phyloP scores from a whole-genome alignment of 2,888 invertebrate genomes.

The Noctua comes region DNA sequence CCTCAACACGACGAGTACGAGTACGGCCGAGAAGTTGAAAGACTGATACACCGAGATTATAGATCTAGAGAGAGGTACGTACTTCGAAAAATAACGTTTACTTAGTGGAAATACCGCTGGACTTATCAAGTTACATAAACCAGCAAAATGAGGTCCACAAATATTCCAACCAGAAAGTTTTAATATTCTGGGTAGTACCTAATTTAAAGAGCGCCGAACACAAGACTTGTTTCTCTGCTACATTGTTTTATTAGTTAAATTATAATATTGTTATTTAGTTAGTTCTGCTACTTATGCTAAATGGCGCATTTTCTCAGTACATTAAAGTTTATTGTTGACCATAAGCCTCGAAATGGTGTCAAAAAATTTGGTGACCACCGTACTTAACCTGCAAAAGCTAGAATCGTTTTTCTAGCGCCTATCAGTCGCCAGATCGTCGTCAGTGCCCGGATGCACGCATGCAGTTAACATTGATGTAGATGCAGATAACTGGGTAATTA shows the following conservation, averaged over 20 bases:
- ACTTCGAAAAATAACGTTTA: slow-evolving; percentile 15
- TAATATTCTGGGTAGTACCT: slow-evolving; percentile 14
- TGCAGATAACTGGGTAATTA: slow-evolving; percentile 34
- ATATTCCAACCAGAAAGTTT: slow-evolving; percentile 23
- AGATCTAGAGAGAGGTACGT: slow-evolving; percentile 89
- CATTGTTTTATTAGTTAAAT: slow-evolving; percentile 31
- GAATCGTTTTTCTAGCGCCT: slow-evolving; percentile 31
- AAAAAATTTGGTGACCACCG: neutral
- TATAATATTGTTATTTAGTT: slow-evolving; percentile 25
- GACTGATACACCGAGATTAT: slow-evolving; percentile 91
- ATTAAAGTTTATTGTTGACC: slow-evolving; percentile 8
- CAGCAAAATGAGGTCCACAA: slow-evolving; percentile 8
- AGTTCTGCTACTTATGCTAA: slow-evolving; percentile 47
- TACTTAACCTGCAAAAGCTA: slow-evolving; percentile 29
- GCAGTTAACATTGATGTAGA: slow-evolving; percentile 25
- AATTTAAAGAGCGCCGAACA: slow-evolving; percentile 38
- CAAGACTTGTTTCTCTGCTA: slow-evolving; percentile 55
- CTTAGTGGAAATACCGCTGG: slow-evolving; percentile 22
- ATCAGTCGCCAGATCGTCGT: neutral
- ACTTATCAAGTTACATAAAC: neutral
- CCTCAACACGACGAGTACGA: slow-evolving; percentile 90
- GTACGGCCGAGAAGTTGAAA: slow-evolving; percentile 90
- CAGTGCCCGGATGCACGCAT: slow-evolving; percentile 16
- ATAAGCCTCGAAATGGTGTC: neutral
- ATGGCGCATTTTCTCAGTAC: slow-evolving; percentile 29